Evolutionary conservation across 23 tunicate species (phyloP).

Genomic region (Corella eumyota): DNA sequence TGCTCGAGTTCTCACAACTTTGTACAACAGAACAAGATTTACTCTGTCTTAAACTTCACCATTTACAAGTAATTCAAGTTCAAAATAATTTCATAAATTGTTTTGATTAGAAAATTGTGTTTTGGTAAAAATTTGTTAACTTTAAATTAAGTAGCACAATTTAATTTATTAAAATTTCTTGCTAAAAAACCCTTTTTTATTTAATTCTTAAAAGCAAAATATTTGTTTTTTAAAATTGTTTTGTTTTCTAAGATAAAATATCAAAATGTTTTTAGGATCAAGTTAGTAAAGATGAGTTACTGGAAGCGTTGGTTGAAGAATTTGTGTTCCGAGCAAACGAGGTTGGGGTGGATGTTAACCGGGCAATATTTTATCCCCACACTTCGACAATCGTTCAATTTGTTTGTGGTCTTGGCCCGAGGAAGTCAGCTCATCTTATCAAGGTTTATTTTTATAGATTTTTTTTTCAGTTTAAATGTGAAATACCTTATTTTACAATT

Average conservation of each 20-base stretch:
- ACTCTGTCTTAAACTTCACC: conserved; percentile 74
- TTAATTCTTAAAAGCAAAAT: no score
- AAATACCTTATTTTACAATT: no score
- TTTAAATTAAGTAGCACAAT: no score
- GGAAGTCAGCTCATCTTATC: conserved; percentile 86
- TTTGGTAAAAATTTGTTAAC: no score
- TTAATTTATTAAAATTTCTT: no score
- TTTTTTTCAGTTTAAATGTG: no score
- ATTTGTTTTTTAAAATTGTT: no score
- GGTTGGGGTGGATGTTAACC: conserved; percentile 96
- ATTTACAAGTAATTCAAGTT: conserved; percentile 53
- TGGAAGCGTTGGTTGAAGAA: conserved; percentile 63
- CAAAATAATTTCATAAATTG: no score
- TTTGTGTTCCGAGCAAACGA: conserved; percentile 88
- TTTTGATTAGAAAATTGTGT: neutral
- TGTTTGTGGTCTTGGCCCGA: conserved; percentile 89
- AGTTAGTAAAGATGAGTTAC: conserved; percentile 67
- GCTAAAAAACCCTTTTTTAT: no score
- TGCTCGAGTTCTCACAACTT: conserved; percentile 89
- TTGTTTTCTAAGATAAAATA: no score
- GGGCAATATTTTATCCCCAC: conserved; percentile 84
- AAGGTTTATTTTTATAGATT: conserved; percentile 32
- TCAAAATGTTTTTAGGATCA: no score
- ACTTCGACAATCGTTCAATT: conserved; percentile 84
- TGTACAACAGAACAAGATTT: conserved; percentile 82